Base-by-base conservation (phyloP, 2,113 vertebrate genomes). In the Sclerurus mexicanus region DNA sequence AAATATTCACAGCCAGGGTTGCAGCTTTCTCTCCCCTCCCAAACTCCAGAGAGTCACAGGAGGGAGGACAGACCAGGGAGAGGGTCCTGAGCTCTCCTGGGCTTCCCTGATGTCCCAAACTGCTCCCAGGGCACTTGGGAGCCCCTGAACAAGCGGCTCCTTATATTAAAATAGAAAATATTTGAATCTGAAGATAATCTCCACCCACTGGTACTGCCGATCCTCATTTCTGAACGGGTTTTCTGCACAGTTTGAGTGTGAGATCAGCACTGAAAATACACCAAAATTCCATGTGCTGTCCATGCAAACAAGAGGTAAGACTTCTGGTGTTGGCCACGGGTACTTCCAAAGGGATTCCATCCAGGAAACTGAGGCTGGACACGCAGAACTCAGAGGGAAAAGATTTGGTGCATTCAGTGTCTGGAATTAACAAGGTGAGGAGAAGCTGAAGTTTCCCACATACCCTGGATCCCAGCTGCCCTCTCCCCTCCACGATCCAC, bases 151-250 rank as follows among this genome's bases (percentile, higher is more conserved):
- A 49, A 47, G 6, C 2, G 35, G 30, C 4, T 44, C 16, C 15
- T 33, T 1, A 4, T 6, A 7, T 14, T 4, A 25, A 40, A 62
- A n/a, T 2, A 66, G 0, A 10, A 62, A 42, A 27, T 5, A 18
- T 17, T 28, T 12, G 25, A 17, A 9, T 71, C 39, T 60, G 22
- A 47, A 69, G 85, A 6, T n/a, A 10, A 25, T 53, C 47, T 66
- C 66, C 2, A 2, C 37, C 33, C 22, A 1, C 37, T 22, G n/a
- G 8, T 33, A 12, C 24, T 31, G 28, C 37, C 40, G 21, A 25
- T 1, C 20, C 14, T 40, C 31, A 25, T 14, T 82, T 52, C 60
- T 37, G 33, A 22, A 20, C 64, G 64, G 16, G 44, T 68, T 68
- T 42, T 19, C 69, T 33, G 30, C 20, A 11, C 23, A 27, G 10